Evolutionary conservation across 2,797 vertebrate genomes (phyloP).

Genomic region (Myotis myotis): DNA sequence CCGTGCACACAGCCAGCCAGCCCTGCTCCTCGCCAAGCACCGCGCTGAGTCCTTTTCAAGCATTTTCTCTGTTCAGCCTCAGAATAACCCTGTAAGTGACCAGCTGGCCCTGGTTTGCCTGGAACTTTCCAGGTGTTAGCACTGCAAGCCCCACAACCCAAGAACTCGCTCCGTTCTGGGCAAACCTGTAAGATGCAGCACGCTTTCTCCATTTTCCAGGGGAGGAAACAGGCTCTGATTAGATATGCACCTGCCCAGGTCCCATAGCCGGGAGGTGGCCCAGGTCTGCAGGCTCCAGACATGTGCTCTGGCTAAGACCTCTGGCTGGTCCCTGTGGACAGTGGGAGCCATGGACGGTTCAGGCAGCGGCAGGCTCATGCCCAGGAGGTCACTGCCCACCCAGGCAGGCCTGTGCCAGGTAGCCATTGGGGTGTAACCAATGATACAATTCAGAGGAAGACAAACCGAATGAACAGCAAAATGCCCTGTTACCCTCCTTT

Average conservation of each 20-base stretch:
- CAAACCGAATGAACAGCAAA: not conserved
- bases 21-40: rapidly evolving
- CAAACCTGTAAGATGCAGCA: not conserved
- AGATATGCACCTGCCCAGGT: rapidly evolving
- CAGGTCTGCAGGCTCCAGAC: not conserved
- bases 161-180: not conserved
- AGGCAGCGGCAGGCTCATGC: not conserved
- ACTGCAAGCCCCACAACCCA: not conserved
- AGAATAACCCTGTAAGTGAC: no score
- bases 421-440: not conserved
- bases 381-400: not conserved
- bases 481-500: constrained; percentile 64
- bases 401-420: not conserved
- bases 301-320: not conserved
- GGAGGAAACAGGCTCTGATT: not conserved
- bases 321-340: not conserved
- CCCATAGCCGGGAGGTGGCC: not conserved
- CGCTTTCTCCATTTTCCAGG: not conserved
- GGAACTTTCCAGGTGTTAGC: not conserved
- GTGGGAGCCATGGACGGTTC: not conserved
- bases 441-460: not conserved
- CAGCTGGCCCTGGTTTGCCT: not conserved
- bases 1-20: rapidly evolving
- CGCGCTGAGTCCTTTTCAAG: rapidly evolving
- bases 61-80: not conserved